Evolutionary conservation across 1,140 invertebrate genomes (phyloP).

Genomic region (Aphelenchoides avenae): DNA sequence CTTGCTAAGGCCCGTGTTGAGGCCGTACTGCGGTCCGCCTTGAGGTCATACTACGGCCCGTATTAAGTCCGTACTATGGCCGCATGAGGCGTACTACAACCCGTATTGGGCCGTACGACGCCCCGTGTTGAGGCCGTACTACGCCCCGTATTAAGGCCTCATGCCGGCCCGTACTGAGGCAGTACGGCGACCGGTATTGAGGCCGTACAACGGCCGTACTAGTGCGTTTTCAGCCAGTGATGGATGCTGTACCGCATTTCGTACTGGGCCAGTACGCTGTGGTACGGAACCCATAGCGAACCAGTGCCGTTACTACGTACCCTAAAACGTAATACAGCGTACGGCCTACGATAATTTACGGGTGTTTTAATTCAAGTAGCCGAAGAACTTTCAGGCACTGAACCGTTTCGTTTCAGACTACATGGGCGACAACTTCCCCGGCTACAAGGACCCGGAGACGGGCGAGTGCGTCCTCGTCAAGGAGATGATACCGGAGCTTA

Average conservation of each 20-base stretch:
- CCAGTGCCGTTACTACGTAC: too few species aligned
- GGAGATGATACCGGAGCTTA: constrained; percentile 85
- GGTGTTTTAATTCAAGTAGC: neutral
- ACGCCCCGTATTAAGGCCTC: too few species aligned
- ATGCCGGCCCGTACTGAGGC: too few species aligned
- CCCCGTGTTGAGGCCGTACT: too few species aligned
- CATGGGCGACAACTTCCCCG: constrained; percentile 46
- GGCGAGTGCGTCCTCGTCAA: constrained; percentile 68
- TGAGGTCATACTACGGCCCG: neutral
- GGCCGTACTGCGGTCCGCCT: neutral
- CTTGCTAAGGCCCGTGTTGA: neutral
- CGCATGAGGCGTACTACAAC: neutral
- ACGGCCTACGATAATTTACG: too few species aligned
- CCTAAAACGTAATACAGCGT: too few species aligned
- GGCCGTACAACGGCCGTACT: too few species aligned
- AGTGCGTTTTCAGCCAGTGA: too few species aligned
- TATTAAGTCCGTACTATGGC: neutral
- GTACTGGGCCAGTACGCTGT: neutral
- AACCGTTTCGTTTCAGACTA: constrained; percentile 43
- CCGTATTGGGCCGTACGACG: too few species aligned
- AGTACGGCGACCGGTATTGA: too few species aligned
- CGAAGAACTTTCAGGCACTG: too few species aligned
- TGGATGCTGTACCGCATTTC: neutral
- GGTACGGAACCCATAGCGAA: neutral
- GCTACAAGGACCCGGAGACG: constrained; percentile 46